Percentiles rank a stretch among this genome's conserved stretches.
Conservation (phyloP, 1,140 invertebrate species). For the Caerostris extrusa region DNA sequence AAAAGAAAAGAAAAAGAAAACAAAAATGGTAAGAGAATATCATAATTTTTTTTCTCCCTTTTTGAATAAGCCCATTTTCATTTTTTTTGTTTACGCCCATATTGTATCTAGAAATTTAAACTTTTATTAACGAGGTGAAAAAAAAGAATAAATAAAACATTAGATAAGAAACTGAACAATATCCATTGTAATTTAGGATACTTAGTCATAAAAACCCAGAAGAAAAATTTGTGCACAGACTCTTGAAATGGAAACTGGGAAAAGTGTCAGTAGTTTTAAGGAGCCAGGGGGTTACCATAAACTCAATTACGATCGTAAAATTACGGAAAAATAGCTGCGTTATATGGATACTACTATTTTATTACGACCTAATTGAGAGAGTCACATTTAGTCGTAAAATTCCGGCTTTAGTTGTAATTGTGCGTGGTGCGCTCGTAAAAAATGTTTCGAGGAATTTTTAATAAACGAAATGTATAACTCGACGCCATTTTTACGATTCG, state of each 20-base stretch:
- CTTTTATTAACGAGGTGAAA: too few relatives aligned
- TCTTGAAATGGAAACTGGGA: background rate
- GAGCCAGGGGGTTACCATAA: background rate
- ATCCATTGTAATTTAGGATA: background rate
- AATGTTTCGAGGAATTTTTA: conserved; percentile 32
- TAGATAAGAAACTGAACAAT: too few relatives aligned
- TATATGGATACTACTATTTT: conserved; percentile 19
- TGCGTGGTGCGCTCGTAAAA: background rate
- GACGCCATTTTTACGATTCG: conserved; percentile 38
- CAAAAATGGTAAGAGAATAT: too few relatives aligned
- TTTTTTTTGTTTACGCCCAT: too few relatives aligned
- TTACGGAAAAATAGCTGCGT: background rate
- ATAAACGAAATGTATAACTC: conserved; percentile 16
- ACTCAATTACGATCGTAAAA: conserved; percentile 20
- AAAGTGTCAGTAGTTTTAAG: background rate
- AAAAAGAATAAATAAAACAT: too few relatives aligned
- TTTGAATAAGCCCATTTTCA: too few relatives aligned
- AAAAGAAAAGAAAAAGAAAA: too few relatives aligned
- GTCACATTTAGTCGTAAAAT: conserved; percentile 14
- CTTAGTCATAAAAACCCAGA: background rate
- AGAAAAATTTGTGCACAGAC: background rate
- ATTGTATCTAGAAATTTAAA: too few relatives aligned
- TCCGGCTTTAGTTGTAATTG: conserved; percentile 15
- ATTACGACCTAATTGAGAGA: conserved; percentile 24
- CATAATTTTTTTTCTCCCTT: too few relatives aligned